These are phyloP conservation scores for Corvus moneduloides DNA, from an alignment of 2,113 vertebrate genomes.

Conservation along the genomic window DNA sequence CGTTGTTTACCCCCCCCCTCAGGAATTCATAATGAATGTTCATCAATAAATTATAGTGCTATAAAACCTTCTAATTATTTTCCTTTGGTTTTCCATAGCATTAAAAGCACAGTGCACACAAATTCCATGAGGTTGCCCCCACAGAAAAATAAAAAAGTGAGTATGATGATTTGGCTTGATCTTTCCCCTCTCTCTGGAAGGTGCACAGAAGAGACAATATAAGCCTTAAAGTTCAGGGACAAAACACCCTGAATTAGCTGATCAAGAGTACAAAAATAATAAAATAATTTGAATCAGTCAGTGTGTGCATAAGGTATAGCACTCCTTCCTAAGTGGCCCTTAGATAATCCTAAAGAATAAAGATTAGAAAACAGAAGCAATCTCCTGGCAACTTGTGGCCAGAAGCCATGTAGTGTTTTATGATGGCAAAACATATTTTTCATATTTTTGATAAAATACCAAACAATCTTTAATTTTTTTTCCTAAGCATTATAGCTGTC, in stretches of 20 bases:
- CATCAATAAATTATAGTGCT: conserved; percentile 10
- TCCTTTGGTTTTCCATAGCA: not conserved
- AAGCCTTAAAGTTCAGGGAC: not conserved
- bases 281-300: not conserved
- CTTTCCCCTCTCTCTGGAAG: not conserved
- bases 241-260: not conserved
- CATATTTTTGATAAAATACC: not conserved
- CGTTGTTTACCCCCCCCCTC: not conserved
- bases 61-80: not conserved
- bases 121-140: not conserved
- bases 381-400: not conserved
- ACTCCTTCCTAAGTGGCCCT: not conserved
- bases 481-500: not conserved
- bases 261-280: not conserved
- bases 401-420: not conserved
- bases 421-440: not conserved
- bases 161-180: not conserved
- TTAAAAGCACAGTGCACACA: not conserved
- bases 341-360: not conserved
- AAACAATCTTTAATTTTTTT: not conserved
- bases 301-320: not conserved
- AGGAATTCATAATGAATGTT: conserved; percentile 5
- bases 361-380: conserved; percentile 17
- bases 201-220: not conserved
- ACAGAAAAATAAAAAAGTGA: not conserved